Base-by-base conservation (phyloP, 2,888 invertebrate species). In the Scotopteryx bipunctaria region DNA sequence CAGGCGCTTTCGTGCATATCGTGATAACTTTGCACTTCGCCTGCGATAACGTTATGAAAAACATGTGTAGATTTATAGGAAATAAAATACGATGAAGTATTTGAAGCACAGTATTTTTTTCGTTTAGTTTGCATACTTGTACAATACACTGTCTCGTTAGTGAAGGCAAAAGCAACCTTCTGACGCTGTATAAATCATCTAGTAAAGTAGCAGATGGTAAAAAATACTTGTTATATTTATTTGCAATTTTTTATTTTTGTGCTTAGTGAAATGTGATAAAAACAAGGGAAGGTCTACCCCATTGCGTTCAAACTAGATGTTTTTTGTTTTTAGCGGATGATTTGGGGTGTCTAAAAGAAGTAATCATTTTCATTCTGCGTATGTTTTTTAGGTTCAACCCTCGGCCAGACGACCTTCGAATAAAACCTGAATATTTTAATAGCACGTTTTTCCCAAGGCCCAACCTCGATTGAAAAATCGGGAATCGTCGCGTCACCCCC, bases 361-460 rank as follows among this genome's bases (percentile, higher is more conserved):
- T n/a, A n/a, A n/a, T n/a, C n/a, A n/a, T n/a, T n/a, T 31, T 31
- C 31, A n/a, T 25, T 52, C 47, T 48, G 21, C 40, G 32, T 36
- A 32, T 43, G 13, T 44, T 52, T 46, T 44, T 37, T 1, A 36
- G 41, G 38, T 19, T n/a, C n/a, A n/a, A n/a, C n/a, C 62, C 64
- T 73, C 64, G 61, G 68, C 41, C 31, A 14, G 13, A 19, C 44
- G 55, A 63, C 60, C 62, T 62, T 66, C 61, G 56, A n/a, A n/a
- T n/a, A n/a, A n/a, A n/a, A n/a, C n/a, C n/a, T 77, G 73, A 77
- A 79, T 78, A 79, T 76, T 78, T 78, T 70, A 79, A 69, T 68
- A 70, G 69, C 69, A 70, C 68, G 67, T 72, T 73, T 75, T 67
- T 63, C 60, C 61, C 58, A 55, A 53, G 59, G 57, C 51, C 60